Percentiles rank a stretch among this genome's conserved stretches.
These are phyloP conservation scores for Nipponacmea schrenckii DNA, from an alignment of 2,888 invertebrate genomes.

Conservation along the genomic window DNA sequence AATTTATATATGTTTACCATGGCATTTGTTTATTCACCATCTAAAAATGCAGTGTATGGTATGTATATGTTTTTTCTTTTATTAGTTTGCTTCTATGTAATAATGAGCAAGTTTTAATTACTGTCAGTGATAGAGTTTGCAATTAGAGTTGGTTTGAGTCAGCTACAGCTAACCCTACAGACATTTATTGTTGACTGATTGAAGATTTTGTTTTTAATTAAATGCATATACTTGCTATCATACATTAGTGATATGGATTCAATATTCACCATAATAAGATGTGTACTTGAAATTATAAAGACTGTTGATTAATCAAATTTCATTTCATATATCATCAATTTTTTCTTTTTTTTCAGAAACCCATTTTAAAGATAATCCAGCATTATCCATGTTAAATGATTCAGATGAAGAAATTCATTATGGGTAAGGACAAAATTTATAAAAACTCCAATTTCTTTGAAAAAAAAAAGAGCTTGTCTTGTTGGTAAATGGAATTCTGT, in stretches of 20 bases:
- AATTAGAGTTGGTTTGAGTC: no score
- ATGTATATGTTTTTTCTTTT: constrained; percentile 58
- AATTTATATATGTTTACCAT: constrained; percentile 94
- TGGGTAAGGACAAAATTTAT: constrained; percentile 71
- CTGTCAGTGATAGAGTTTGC: no score
- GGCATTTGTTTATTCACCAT: constrained; percentile 93
- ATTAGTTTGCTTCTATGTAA: background rate
- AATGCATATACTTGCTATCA: no score
- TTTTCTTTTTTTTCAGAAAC: constrained; percentile 85
- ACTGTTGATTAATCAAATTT: no score
- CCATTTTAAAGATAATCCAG: constrained; percentile 95
- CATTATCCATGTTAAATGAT: constrained; percentile 98
- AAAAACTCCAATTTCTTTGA: background rate
- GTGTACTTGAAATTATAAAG: no score
- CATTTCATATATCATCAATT: no score
- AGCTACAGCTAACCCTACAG: background rate
- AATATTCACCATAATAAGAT: no score
- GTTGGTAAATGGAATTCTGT: background rate
- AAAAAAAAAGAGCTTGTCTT: background rate
- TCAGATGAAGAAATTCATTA: constrained; percentile 94
- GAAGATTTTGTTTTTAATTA: background rate
- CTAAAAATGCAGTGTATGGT: constrained; percentile 85
- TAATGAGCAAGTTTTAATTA: background rate
- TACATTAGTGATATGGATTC: no score
- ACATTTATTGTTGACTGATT: background rate